Percentiles rank a stretch among this genome's conserved stretches.
phyloP scores from a whole-genome alignment of 2,888 invertebrate species.

The Caenorhabditis afra region DNA sequence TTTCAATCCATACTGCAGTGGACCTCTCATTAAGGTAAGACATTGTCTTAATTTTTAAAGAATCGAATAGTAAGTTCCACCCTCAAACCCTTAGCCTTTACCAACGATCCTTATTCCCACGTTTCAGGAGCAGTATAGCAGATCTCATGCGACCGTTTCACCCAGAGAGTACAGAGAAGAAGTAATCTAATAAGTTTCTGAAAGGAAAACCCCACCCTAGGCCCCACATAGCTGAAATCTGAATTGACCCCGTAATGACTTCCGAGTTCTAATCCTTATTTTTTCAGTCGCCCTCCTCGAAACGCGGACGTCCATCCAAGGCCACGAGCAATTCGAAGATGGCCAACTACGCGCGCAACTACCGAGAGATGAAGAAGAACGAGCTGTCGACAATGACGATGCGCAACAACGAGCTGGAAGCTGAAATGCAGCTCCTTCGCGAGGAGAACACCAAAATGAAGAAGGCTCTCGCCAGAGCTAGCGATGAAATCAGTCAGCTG shows the following conservation, averaged over 20 bases:
- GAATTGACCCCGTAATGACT: background rate
- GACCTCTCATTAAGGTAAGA: constrained; percentile 56
- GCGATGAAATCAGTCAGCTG: constrained; percentile 37
- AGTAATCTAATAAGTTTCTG: constrained; percentile 37
- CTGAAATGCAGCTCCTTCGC: constrained; percentile 41
- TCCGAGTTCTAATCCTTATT: background rate
- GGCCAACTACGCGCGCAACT: constrained; percentile 73
- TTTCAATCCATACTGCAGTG: constrained; percentile 48
- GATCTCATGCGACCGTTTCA: constrained; percentile 30
- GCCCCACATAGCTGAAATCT: constrained; percentile 13
- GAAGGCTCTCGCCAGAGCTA: constrained; percentile 25
- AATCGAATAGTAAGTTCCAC: constrained; percentile 3
- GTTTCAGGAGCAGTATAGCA: constrained; percentile 54
- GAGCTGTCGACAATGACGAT: constrained; percentile 47
- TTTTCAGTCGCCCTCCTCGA: constrained; percentile 47
- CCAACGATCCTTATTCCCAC: constrained; percentile 12
- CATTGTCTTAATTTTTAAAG: background rate
- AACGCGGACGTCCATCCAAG: constrained; percentile 67
- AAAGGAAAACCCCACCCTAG: constrained; percentile 26
- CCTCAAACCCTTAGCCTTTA: background rate
- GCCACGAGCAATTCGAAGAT: constrained; percentile 66
- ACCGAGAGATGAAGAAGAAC: constrained; percentile 72
- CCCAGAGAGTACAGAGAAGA: constrained; percentile 37
- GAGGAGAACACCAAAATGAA: constrained; percentile 48
- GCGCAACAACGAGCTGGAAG: constrained; percentile 52